Conservation (phyloP, 1,140 invertebrate genomes). For the Proctacanthus coquilletti region DNA sequence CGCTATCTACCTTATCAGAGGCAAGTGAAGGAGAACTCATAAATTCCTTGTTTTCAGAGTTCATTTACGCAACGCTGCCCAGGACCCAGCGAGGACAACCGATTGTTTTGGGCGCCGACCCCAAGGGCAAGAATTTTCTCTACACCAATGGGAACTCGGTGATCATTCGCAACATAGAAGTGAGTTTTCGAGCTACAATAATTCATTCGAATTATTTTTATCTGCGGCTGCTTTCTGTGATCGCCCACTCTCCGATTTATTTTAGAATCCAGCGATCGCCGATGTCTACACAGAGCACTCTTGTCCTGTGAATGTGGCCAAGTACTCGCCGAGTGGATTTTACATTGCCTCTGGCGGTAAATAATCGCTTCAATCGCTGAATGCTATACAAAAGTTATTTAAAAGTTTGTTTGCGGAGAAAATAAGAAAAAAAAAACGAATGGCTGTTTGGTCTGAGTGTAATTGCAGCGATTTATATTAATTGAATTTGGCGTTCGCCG, state of each 20-base stretch:
- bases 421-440: too few species aligned
- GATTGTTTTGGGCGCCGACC: conserved; percentile 84
- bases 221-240: not conserved
- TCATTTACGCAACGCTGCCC: conserved; percentile 82
- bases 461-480: too few species aligned
- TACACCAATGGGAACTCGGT: conserved; percentile 97
- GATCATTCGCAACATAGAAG: conserved; percentile 91
- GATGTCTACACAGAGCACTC: conserved; percentile 98
- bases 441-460: too few species aligned
- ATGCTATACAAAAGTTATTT: too few species aligned
- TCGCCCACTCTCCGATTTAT: not conserved
- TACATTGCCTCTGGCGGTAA: conserved; percentile 96
- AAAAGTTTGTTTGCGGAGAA: too few species aligned
- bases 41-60: conserved; percentile 49
- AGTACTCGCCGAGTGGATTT: conserved; percentile 96
- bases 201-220: not conserved
- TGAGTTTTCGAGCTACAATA: conserved; percentile 30
- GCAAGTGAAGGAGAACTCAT: too few species aligned
- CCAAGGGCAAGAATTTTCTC: conserved; percentile 93
- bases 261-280: conserved; percentile 73
- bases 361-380: too few species aligned
- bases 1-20: too few species aligned
- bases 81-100: conserved; percentile 84
- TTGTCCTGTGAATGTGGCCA: conserved; percentile 85
- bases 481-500: too few species aligned